A percentile compares a stretch with the other conserved stretches of the same genome.
Conservation (phyloP, 2,888 invertebrate species). For the Abrostola tripartita region DNA sequence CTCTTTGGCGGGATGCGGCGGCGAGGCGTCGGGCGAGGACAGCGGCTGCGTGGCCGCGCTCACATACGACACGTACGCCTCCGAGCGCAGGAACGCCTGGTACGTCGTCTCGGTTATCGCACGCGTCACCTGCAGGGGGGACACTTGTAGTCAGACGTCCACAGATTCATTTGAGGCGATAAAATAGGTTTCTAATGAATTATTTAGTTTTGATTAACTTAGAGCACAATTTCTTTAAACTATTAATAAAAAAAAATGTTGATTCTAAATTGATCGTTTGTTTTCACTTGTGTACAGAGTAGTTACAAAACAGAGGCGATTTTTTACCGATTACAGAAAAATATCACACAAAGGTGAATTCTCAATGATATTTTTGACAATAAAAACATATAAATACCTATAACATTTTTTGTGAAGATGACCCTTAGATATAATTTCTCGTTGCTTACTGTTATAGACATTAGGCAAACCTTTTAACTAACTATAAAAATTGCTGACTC, state of each 20-base stretch:
- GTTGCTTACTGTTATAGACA: neutral
- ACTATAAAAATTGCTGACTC: too few relatives aligned
- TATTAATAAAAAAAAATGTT: too few relatives aligned
- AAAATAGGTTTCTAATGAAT: neutral
- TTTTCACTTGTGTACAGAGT: too few relatives aligned
- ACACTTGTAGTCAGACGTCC: conserved; percentile 13
- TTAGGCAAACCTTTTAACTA: too few relatives aligned
- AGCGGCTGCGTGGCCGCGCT: conserved; percentile 94
- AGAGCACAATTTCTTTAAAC: too few relatives aligned
- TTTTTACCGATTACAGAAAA: too few relatives aligned
- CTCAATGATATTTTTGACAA: too few relatives aligned
- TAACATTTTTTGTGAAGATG: neutral
- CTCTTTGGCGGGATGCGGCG: conserved; percentile 72
- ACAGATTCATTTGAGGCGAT: neutral
- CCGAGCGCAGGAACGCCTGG: conserved; percentile 97
- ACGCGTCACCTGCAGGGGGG: conserved; percentile 89
- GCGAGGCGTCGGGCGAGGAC: conserved; percentile 88
- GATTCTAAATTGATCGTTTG: too few relatives aligned
- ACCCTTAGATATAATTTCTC: neutral
- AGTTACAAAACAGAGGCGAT: too few relatives aligned
- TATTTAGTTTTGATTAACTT: too few relatives aligned
- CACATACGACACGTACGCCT: conserved; percentile 95
- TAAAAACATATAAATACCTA: too few relatives aligned
- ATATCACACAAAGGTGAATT: too few relatives aligned
- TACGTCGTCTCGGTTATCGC: conserved; percentile 96